Percentiles rank a stretch among this genome's conserved stretches.
Conservation (phyloP, 2,797 vertebrate species). For the Champsocephalus esox region DNA sequence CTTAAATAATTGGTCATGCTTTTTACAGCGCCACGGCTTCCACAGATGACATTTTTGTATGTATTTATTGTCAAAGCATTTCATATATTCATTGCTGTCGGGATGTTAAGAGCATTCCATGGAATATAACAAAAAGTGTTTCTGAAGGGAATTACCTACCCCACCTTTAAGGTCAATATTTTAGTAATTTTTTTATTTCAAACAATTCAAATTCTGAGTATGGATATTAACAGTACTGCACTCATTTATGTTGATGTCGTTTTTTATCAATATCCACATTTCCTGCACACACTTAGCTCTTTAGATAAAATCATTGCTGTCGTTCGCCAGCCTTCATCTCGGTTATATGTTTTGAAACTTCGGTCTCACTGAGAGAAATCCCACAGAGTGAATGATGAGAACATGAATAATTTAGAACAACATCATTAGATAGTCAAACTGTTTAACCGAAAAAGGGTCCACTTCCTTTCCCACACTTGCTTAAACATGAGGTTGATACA, state of each 20-base stretch:
- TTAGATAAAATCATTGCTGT: constrained; percentile 4
- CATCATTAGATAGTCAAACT: constrained; percentile 63
- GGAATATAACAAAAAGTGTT: no score
- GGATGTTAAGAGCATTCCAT: no score
- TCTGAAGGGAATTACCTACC: no score
- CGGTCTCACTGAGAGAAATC: constrained; percentile 24
- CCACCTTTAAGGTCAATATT: neutral
- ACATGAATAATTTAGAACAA: constrained; percentile 69
- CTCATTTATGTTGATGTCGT: constrained; percentile 14
- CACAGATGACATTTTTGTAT: no score
- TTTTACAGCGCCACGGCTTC: no score
- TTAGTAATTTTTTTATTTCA: constrained; percentile 7
- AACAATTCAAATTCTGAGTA: constrained; percentile 3
- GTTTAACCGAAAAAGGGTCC: constrained; percentile 53
- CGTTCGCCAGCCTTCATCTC: constrained; percentile 7
- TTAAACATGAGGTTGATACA: constrained; percentile 31
- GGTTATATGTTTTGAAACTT: constrained; percentile 45
- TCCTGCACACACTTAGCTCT: neutral
- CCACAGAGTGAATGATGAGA: constrained; percentile 56
- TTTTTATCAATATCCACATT: neutral
- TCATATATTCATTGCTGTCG: no score
- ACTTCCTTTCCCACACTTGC: constrained; percentile 39
- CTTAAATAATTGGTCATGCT: no score
- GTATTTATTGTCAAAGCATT: no score
- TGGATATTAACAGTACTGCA: constrained; percentile 2